These are phyloP conservation scores for Peromyscus leucopus DNA, from an alignment of 2,113 vertebrate genomes.

Conservation along the genomic window DNA sequence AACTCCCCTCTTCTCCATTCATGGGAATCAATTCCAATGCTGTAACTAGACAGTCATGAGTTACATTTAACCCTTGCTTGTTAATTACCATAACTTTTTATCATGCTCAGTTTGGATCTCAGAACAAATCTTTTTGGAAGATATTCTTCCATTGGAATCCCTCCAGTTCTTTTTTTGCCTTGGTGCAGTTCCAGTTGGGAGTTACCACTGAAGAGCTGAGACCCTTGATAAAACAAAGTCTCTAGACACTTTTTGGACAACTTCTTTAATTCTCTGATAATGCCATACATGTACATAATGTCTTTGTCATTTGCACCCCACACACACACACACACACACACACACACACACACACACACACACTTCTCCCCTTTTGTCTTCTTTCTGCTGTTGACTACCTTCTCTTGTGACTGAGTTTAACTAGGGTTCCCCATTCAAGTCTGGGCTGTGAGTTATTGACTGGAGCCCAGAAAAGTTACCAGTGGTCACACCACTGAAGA, in stretches of 20 bases:
- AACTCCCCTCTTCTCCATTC: not conserved
- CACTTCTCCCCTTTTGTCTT: not conserved
- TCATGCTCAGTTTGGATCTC: not conserved
- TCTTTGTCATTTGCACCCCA: not conserved
- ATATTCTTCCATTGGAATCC: not conserved
- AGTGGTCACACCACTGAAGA: not conserved
- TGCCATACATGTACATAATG: not conserved
- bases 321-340: too few relatives aligned
- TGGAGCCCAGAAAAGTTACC: not conserved
- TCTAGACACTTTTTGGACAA: slow-evolving; percentile 17
- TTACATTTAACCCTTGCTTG: not conserved
- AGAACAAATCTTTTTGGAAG: slow-evolving; percentile 29
- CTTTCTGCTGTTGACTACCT: not conserved
- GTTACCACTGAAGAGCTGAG: not conserved
- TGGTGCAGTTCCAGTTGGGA: slow-evolving; percentile 19
- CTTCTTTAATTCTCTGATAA: not conserved
- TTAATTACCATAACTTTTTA: not conserved
- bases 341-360: not conserved
- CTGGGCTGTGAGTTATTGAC: not conserved
- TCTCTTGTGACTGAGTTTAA: not conserved
- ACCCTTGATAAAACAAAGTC: slow-evolving; percentile 42
- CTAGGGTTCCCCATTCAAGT: not conserved
- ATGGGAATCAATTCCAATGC: not conserved
- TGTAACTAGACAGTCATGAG: not conserved
- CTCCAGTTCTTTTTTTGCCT: not conserved